A percentile compares a stretch with the other conserved stretches of the same genome.
These are phyloP conservation scores for Tipula vernalis DNA, from an alignment of 2,888 invertebrate genomes.

Conservation along the genomic window DNA sequence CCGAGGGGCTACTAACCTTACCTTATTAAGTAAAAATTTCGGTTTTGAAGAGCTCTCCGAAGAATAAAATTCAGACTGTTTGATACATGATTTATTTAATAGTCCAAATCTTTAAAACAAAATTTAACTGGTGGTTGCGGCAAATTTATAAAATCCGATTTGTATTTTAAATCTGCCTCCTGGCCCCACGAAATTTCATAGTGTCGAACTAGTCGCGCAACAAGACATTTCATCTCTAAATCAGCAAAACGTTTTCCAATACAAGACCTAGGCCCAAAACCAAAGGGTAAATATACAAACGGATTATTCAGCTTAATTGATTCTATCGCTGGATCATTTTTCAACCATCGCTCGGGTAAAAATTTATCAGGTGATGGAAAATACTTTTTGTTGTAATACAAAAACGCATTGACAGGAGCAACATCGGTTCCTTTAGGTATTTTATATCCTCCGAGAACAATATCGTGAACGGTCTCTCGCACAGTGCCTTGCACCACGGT, in stretches of 20 bases:
- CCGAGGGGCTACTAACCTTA: too few relatives aligned
- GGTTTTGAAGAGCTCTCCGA: too few relatives aligned
- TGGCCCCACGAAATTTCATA: too few relatives aligned
- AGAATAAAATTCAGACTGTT: too few relatives aligned
- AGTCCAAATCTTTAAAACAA: too few relatives aligned
- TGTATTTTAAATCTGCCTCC: too few relatives aligned
- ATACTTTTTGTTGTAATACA: constrained; percentile 33
- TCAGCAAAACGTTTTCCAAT: constrained; percentile 63
- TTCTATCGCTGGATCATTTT: constrained; percentile 15
- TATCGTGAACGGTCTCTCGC: constrained; percentile 40
- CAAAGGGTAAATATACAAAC: constrained; percentile 46
- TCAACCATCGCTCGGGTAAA: constrained; percentile 41
- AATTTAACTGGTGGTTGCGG: too few relatives aligned
- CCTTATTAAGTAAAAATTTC: too few relatives aligned
- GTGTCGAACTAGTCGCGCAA: too few relatives aligned
- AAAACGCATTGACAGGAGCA: too few relatives aligned
- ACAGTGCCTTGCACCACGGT: constrained; percentile 46
- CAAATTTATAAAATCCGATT: too few relatives aligned
- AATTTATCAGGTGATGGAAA: constrained; percentile 34
- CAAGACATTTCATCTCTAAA: constrained; percentile 47
- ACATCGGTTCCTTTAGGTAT: constrained; percentile 39
- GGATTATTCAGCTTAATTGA: constrained; percentile 18
- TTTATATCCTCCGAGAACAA: constrained; percentile 47
- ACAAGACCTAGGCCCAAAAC: constrained; percentile 56
- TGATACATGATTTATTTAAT: too few relatives aligned